Percentiles rank a stretch among this genome's conserved stretches.
phyloP scores from a whole-genome alignment of 2,113 vertebrate species.

The Oriolus oriolus region DNA sequence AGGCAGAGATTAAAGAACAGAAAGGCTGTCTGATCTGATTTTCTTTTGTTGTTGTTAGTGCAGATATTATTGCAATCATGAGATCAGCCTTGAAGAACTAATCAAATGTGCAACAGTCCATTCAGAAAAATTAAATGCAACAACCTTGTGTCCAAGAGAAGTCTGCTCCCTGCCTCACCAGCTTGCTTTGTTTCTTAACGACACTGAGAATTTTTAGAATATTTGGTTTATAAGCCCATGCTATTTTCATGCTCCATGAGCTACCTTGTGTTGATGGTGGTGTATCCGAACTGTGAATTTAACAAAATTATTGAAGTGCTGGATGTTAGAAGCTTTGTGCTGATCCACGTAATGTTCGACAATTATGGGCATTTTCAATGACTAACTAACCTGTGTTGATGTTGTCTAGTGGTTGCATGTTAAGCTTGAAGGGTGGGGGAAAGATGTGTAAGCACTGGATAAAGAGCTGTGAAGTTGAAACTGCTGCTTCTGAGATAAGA shows the following conservation, averaged over 20 bases:
- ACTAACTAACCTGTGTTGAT: background rate
- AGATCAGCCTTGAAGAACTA: background rate
- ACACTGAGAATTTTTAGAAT: background rate
- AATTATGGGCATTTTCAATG: background rate
- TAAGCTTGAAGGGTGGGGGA: background rate
- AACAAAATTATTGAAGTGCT: background rate
- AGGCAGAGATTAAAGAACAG: background rate
- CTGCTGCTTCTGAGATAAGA: background rate
- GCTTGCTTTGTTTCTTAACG: background rate
- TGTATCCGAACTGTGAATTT: background rate
- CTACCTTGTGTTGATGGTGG: background rate
- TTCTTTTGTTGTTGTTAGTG: background rate
- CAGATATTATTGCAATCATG: background rate
- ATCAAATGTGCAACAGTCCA: background rate
- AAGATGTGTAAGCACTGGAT: background rate
- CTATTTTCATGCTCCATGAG: background rate
- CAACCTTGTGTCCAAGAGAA: background rate
- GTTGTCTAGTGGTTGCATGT: background rate
- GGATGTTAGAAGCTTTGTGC: background rate
- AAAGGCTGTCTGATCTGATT: background rate
- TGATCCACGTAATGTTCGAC: background rate
- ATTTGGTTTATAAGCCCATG: background rate
- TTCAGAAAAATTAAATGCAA: background rate
- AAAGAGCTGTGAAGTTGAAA: background rate
- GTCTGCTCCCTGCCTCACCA: background rate